Conservation (phyloP, 1,140 invertebrate genomes). For the Mizuhopecten yessoensis region DNA sequence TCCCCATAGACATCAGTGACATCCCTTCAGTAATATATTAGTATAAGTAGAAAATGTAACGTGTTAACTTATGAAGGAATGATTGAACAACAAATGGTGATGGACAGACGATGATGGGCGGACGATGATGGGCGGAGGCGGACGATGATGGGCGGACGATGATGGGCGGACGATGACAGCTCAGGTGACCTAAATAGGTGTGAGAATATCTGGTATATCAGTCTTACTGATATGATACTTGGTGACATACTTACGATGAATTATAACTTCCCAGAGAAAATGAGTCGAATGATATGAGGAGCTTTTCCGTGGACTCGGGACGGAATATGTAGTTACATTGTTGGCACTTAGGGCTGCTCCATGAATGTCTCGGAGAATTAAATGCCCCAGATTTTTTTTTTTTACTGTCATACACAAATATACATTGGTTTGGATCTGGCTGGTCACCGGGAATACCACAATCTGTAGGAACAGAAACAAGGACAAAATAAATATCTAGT, state of each 20-base stretch:
- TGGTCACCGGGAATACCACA: slow-evolving; percentile 93
- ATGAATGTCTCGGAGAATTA: slow-evolving; percentile 97
- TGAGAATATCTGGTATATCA: too few relatives aligned
- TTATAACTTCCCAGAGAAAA: slow-evolving; percentile 64
- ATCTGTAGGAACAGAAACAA: slow-evolving; percentile 69
- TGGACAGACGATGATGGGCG: too few relatives aligned
- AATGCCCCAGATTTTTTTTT: slow-evolving; percentile 94
- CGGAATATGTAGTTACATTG: slow-evolving; percentile 95
- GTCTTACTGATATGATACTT: too few relatives aligned
- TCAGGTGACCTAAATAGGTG: too few relatives aligned
- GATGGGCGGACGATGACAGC: too few relatives aligned
- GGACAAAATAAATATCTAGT: not conserved
- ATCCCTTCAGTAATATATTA: too few relatives aligned
- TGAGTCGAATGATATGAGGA: slow-evolving; percentile 71
- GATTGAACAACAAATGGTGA: too few relatives aligned
- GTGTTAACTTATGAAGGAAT: too few relatives aligned
- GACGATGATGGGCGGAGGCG: too few relatives aligned
- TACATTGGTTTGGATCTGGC: slow-evolving; percentile 90
- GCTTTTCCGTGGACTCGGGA: slow-evolving; percentile 59
- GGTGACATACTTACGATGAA: slow-evolving; percentile 4
- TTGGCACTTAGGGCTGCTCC: slow-evolving; percentile 96
- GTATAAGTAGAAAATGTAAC: too few relatives aligned
- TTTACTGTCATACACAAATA: slow-evolving; percentile 94
- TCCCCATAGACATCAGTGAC: too few relatives aligned
- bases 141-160: too few relatives aligned